Percentiles rank a stretch among this genome's conserved stretches.
Evolutionary conservation across 1,140 invertebrate genomes (phyloP).

Genomic region (Myzus persicae): DNA sequence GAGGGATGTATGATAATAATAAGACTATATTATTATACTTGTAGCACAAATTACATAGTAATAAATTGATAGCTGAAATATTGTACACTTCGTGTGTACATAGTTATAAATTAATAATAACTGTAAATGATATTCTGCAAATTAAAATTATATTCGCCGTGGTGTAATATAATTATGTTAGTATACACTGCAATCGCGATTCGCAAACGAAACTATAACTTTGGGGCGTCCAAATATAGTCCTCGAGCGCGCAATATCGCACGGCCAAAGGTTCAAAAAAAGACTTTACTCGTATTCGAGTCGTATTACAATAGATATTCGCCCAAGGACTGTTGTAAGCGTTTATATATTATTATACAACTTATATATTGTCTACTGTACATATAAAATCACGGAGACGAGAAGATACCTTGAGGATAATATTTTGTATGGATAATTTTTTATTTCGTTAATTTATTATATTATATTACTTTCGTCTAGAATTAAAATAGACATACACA

Average conservation of each 20-base stretch:
- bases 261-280: conserved; percentile 9
- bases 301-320: neutral
- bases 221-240: neutral
- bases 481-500: neutral
- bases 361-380: neutral
- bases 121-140: neutral
- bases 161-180: neutral
- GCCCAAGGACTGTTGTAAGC: neutral
- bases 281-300: neutral
- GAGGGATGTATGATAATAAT: neutral
- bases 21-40: no score
- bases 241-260: neutral
- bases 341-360: neutral
- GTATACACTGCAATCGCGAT: neutral
- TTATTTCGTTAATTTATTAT: conserved; percentile 10
- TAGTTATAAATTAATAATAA: neutral
- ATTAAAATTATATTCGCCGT: neutral
- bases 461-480: neutral
- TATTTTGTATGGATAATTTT: neutral
- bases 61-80: no score
- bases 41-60: no score
- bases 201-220: neutral
- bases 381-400: neutral
- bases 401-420: neutral
- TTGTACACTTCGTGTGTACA: neutral